Percentiles rank a stretch among this genome's conserved stretches.
Evolutionary conservation across 2,113 vertebrate species (phyloP).

Genomic region (Clarias batrachus): DNA sequence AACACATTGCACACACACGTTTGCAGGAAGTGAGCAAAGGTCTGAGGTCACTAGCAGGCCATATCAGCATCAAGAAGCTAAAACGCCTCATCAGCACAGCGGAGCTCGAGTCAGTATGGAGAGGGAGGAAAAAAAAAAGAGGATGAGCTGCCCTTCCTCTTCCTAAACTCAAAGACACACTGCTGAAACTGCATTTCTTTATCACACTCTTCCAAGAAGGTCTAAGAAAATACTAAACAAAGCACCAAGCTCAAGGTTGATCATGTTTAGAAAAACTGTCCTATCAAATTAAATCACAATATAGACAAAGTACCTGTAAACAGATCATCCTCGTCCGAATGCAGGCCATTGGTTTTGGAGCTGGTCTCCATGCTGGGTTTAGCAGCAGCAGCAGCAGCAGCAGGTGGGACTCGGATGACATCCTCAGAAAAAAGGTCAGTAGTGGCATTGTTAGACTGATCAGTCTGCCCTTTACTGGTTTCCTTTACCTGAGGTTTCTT

Average conservation of each 20-base stretch:
- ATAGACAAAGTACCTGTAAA: constrained; percentile 79
- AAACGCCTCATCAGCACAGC: constrained; percentile 37
- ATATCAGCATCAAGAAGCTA: neutral
- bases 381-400: neutral
- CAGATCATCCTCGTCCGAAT: constrained; percentile 81
- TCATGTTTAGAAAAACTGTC: neutral
- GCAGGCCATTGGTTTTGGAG: constrained; percentile 83
- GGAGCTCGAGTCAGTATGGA: neutral
- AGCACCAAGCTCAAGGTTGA: neutral
- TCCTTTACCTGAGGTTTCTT: constrained; percentile 47
- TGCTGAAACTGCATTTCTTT: constrained; percentile 37
- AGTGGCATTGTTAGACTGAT: constrained; percentile 29
- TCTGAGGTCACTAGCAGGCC: neutral
- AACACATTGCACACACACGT: neutral
- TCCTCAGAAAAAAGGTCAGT: constrained; percentile 66
- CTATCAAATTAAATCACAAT: neutral
- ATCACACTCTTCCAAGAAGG: neutral
- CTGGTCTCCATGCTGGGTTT: constrained; percentile 50
- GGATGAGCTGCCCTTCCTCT: neutral
- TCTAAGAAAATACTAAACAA: neutral
- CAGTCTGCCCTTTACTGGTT: constrained; percentile 39
- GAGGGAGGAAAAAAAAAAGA: fast-evolving
- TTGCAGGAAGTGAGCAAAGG: neutral
- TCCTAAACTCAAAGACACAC: constrained; percentile 17
- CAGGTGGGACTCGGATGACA: constrained; percentile 42